Percentiles rank a stretch among this genome's conserved stretches.
These are phyloP conservation scores for Hirundo rustica DNA, from an alignment of 2,797 vertebrate genomes.

Conservation along the genomic window DNA sequence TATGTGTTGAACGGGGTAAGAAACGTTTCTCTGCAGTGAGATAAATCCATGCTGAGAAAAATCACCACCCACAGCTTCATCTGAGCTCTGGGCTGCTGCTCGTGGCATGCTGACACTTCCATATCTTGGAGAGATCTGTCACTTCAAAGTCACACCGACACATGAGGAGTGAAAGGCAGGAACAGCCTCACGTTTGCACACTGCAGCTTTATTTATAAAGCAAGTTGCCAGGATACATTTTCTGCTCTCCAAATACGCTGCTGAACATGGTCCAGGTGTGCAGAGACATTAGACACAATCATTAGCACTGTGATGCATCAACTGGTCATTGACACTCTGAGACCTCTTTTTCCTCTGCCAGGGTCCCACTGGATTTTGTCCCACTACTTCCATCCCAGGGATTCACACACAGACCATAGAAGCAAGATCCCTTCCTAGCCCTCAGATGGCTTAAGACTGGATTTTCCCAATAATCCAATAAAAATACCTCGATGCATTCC, in stretches of 20 bases:
- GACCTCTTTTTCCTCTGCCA: background rate
- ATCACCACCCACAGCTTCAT: conserved; percentile 17
- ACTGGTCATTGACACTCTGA: accelerated
- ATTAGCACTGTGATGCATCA: background rate
- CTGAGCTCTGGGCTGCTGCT: background rate
- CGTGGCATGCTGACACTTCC: background rate
- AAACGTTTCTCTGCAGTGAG: background rate
- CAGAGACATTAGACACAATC: conserved; percentile 19
- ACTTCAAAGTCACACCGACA: conserved; percentile 25
- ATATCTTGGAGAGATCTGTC: conserved; percentile 8
- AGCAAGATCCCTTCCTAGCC: background rate
- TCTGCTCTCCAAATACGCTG: background rate
- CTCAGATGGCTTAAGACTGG: background rate
- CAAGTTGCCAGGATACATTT: conserved; percentile 15
- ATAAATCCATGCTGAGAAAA: conserved; percentile 10
- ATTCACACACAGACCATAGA: background rate
- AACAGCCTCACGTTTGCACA: conserved; percentile 9
- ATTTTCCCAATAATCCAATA: background rate
- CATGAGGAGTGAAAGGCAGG: conserved; percentile 2
- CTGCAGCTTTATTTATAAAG: conserved; percentile 38
- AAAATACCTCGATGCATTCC: background rate
- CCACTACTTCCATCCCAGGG: background rate
- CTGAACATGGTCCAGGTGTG: conserved; percentile 43
- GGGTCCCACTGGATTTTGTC: background rate
- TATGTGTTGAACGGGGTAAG: background rate